phyloP scores from a whole-genome alignment of 2,888 invertebrate genomes.

The Drosophila barbarae region DNA sequence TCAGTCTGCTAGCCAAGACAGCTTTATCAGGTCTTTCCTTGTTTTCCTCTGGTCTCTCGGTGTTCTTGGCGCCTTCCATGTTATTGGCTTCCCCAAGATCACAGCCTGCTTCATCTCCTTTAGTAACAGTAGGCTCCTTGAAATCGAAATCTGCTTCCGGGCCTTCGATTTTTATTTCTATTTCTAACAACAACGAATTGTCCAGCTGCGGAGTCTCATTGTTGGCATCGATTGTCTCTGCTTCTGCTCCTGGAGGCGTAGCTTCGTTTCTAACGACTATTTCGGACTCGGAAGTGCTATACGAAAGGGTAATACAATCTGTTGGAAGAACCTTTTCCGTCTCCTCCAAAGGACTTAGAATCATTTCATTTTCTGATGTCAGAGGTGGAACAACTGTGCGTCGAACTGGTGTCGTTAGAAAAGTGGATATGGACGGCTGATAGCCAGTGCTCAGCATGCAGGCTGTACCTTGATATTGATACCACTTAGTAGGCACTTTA shows the following conservation, averaged over 20 bases:
- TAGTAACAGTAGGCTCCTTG: too few species aligned
- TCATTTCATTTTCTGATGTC: conserved; percentile 22
- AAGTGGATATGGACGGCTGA: conserved; percentile 67
- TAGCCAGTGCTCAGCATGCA: conserved; percentile 53
- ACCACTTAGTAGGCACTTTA: conserved; percentile 75
- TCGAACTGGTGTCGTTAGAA: conserved; percentile 33
- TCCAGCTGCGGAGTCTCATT: background rate
- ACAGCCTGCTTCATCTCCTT: background rate
- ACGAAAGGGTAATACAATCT: conserved; percentile 10
- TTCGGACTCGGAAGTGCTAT: background rate
- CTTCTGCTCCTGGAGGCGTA: background rate
- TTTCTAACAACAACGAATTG: background rate
- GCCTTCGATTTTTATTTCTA: conserved; percentile 6
- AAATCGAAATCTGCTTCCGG: too few species aligned
- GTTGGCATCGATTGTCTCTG: background rate
- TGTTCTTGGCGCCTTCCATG: background rate
- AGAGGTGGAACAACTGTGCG: background rate
- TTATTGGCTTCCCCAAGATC: too few species aligned
- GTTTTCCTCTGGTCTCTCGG: background rate
- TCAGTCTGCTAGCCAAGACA: conserved; percentile 22
- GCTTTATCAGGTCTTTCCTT: background rate
- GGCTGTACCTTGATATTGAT: conserved; percentile 63
- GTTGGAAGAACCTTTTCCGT: background rate
- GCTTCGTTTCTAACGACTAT: conserved; percentile 9
- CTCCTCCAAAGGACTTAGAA: conserved; percentile 42